These are phyloP conservation scores for Gryllus longicercus DNA, from an alignment of 2,888 invertebrate species.

Conservation along the genomic window DNA sequence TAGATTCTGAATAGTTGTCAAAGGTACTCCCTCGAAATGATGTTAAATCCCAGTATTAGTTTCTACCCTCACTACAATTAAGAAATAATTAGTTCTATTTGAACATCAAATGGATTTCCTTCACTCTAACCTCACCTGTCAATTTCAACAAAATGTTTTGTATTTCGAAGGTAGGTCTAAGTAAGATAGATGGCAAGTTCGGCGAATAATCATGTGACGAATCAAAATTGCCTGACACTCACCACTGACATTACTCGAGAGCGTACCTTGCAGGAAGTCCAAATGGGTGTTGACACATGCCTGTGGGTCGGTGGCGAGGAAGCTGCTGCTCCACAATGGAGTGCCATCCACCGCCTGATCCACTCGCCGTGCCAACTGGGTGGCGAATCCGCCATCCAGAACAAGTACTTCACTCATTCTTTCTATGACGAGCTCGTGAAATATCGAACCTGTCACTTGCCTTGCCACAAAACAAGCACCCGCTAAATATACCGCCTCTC, in stretches of 20 bases:
- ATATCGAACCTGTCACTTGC: no score
- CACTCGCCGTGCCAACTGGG: constrained; percentile 73
- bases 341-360: constrained; percentile 75
- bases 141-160: no score
- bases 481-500: no score
- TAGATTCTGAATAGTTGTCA: no score
- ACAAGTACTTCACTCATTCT: constrained; percentile 43
- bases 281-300: constrained; percentile 77
- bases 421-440: no score
- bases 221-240: background rate
- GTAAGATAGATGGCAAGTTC: background rate
- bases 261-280: constrained; percentile 70
- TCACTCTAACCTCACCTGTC: no score
- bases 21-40: no score
- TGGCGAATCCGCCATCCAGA: constrained; percentile 76
- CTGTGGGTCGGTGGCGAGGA: constrained; percentile 72
- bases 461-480: no score
- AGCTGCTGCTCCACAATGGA: constrained; percentile 84
- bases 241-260: background rate
- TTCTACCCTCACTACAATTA: no score
- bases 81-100: no score
- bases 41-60: no score
- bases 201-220: background rate
- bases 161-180: background rate
- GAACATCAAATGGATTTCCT: no score